Conservation (phyloP, 2,113 vertebrate genomes). For the Forbesichthys papilliferus region DNA sequence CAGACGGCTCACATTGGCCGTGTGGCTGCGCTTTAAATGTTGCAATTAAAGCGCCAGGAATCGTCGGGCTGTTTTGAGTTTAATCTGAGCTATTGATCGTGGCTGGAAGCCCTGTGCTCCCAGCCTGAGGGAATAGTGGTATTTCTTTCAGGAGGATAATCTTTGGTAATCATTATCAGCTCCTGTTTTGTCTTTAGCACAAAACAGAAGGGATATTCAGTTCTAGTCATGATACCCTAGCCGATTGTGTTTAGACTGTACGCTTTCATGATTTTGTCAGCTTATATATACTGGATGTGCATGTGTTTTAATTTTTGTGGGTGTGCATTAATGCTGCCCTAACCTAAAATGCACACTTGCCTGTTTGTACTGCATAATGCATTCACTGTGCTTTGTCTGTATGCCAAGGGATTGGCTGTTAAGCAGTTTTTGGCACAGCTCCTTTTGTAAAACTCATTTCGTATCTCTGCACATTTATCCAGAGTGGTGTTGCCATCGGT, state of each 20-base stretch:
- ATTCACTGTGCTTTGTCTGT: no score
- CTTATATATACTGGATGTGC: not conserved
- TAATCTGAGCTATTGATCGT: conserved; percentile 67
- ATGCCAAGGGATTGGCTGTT: not conserved
- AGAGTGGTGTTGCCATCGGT: conserved; percentile 45
- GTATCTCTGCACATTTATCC: conserved; percentile 33
- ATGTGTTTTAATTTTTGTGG: not conserved
- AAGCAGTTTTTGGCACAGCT: conserved; percentile 26
- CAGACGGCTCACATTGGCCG: conserved; percentile 12
- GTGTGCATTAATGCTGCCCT: not conserved
- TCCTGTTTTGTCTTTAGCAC: conserved; percentile 54
- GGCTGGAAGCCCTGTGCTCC: conserved; percentile 28
- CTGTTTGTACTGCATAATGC: no score
- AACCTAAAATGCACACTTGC: no score
- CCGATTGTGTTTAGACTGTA: conserved; percentile 37
- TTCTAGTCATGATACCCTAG: conserved; percentile 32
- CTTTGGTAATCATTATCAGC: conserved; percentile 60
- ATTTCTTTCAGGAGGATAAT: conserved; percentile 50
- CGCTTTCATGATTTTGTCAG: conserved; percentile 2
- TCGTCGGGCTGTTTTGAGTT: conserved; percentile 46
- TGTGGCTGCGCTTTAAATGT: conserved; percentile 38
- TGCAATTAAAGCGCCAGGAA: conserved; percentile 40
- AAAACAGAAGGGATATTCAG: conserved; percentile 43
- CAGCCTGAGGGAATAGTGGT: conserved; percentile 40
- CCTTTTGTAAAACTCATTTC: conserved; percentile 18